Base-by-base conservation (phyloP, 1,140 invertebrate genomes). In the Meloidogyne floridensis region DNA sequence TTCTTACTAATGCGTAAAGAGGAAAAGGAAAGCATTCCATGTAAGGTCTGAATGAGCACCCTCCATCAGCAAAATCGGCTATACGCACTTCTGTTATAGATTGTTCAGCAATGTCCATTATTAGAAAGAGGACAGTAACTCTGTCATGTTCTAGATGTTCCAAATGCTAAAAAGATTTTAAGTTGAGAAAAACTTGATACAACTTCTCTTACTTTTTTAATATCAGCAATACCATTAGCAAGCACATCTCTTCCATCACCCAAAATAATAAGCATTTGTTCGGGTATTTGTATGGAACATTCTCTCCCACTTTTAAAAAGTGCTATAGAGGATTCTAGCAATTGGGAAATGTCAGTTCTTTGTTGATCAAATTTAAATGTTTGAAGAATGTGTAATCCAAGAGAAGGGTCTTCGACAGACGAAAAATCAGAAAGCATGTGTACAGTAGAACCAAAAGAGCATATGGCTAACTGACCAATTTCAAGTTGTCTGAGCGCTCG, bases 21-120 rank as follows among this genome's bases (percentile, higher is more conserved):
- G 96, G 96, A 90, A 99, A 99, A 7, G 97, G 97, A 91, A 99
- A 99, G 82, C 92, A 93, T 85, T 98, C 96, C 92, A 99, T 93
- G 90, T 98, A 98, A 13, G 93, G 93, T 87, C 93, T 91, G 82
- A 94, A 93, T 72, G 91, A 91, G 32, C 80, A 81, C 3, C 73
- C 56, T 43, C 82, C 80, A 78, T 75, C 81, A 18, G 47, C 80
- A 72, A 88, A 83, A 65, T 81, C 72, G 72, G 90, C 86, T 96
- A 81, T 59, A 42, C 53, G 72, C 83, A 98, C 95, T 87, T 98
- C 96, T 87, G 97, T 92, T 87, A 98, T 95, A 2, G 96, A 98
- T 90, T 95, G 93, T 88, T 96, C 95, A 89, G 95, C 95, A 91
- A 95, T 97, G 90, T 99, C 97, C 43, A 98, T 93, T 78, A 98